Evolutionary conservation across 2,113 vertebrate genomes (phyloP).

Genomic region (Gambusia affinis): DNA sequence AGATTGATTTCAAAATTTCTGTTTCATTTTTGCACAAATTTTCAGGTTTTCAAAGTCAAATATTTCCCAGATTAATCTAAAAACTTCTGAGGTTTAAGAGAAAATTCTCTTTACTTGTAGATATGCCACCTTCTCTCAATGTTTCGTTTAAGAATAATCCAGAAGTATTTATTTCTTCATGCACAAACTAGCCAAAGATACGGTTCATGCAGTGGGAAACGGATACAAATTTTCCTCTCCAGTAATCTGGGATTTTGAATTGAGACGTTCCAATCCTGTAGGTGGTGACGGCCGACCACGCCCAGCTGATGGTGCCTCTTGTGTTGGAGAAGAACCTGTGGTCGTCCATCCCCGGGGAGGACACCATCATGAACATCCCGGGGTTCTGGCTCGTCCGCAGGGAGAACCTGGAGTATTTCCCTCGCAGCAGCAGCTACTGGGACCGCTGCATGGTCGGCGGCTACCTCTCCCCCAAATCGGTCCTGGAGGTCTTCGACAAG

Average conservation of each 20-base stretch:
- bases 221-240: too few relatives aligned
- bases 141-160: too few relatives aligned
- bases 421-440: slow-evolving; percentile 96
- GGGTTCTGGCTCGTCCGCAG: slow-evolving; percentile 95
- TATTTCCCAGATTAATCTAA: too few relatives aligned
- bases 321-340: slow-evolving; percentile 95
- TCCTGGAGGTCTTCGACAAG: slow-evolving; percentile 92
- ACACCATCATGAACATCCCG: slow-evolving; percentile 97
- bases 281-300: slow-evolving; percentile 97
- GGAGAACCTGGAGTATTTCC: slow-evolving; percentile 97
- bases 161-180: too few relatives aligned
- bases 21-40: too few relatives aligned
- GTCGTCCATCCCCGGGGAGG: slow-evolving; percentile 93
- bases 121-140: too few relatives aligned
- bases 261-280: slow-evolving; percentile 43
- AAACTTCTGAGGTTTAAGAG: too few relatives aligned
- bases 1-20: too few relatives aligned
- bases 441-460: slow-evolving; percentile 97
- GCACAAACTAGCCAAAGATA: too few relatives aligned
- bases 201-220: too few relatives aligned
- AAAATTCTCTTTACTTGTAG: too few relatives aligned
- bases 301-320: slow-evolving; percentile 95
- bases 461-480: slow-evolving; percentile 94
- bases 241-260: background rate
- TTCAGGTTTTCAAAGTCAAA: too few relatives aligned